Base-by-base conservation (phyloP, 1,140 invertebrate genomes). In the Listronotus oregonensis region DNA sequence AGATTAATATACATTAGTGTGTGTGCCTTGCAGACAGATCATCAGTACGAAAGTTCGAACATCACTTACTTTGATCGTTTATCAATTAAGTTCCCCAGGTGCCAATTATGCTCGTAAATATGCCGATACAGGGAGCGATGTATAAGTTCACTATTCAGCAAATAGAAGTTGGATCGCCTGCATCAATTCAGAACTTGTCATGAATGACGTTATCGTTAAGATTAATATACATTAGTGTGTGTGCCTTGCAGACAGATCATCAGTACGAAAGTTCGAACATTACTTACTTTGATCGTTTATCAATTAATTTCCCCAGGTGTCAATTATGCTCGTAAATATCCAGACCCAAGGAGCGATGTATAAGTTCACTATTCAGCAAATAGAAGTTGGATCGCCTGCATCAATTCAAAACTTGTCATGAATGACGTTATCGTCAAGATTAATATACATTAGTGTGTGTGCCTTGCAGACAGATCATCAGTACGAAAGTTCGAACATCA, bases 251-350 rank as follows among this genome's bases (percentile, higher is more conserved):
- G n/a, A n/a, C n/a, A n/a, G n/a, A n/a, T n/a, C n/a, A n/a, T n/a
- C n/a, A n/a, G n/a, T n/a, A n/a, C 62, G 62, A 64, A 64, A 64
- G 52, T 56, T 57, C 18, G 52, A 64, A 64, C 62, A 64, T 64
- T 52, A 56, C 62, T 50, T 49, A 49, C 11, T 49, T 49, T 52
- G 52, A 64, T 56, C 52, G 52, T 64, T 64, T 56, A 56, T 64
- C 62, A 64, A 56, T 64, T 57, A 31, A 43, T 42, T 55, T 56
- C 54, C 42, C 31, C 21, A 31, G 51, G 52, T 64, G 62, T 52
- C 62, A 64, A 64, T 64, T 52, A 56, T 17, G 54, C 21, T 27
- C 21, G 21, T 27, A 27, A 27, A 27, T 27, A 27, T 27, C 2
- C 21, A 1, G 21, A 27, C 21, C 1, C 21, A 27, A 27, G 21